Conservation (phyloP, 2,888 invertebrate genomes). For the Luperina nickerlii region DNA sequence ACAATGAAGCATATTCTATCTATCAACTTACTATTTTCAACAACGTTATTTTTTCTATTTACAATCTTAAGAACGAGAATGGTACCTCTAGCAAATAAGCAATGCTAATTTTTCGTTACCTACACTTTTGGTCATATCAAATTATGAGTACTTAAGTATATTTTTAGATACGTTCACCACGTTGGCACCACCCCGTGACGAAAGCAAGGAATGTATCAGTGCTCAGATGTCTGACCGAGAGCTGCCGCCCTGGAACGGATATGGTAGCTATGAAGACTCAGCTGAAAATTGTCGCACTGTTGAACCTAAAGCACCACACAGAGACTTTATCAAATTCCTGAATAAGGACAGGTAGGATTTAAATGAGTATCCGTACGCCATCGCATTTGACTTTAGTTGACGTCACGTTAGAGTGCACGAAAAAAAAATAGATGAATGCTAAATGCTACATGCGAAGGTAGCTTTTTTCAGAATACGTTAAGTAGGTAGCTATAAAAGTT, state of each 20-base stretch:
- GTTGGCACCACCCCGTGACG: slow-evolving; percentile 85
- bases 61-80: neutral
- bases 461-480: neutral
- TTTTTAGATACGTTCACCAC: slow-evolving; percentile 92
- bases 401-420: no score
- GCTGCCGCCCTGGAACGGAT: slow-evolving; percentile 97
- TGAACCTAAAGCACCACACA: slow-evolving; percentile 94
- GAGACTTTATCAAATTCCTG: slow-evolving; percentile 95
- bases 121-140: neutral
- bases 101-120: neutral
- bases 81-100: neutral
- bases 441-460: neutral
- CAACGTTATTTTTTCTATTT: neutral
- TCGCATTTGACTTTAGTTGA: neutral
- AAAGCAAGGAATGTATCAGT: slow-evolving; percentile 75
- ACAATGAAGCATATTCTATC: neutral
- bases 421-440: neutral
- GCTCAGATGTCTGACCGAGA: slow-evolving; percentile 82
- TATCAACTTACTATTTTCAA: neutral
- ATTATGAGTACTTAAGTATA: neutral
- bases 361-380: neutral
- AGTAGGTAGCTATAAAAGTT: neutral
- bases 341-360: slow-evolving; percentile 93
- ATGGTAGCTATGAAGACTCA: slow-evolving; percentile 97
- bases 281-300: slow-evolving; percentile 96